Conservation (phyloP, 2,888 invertebrate species). For the Seira ritae region DNA sequence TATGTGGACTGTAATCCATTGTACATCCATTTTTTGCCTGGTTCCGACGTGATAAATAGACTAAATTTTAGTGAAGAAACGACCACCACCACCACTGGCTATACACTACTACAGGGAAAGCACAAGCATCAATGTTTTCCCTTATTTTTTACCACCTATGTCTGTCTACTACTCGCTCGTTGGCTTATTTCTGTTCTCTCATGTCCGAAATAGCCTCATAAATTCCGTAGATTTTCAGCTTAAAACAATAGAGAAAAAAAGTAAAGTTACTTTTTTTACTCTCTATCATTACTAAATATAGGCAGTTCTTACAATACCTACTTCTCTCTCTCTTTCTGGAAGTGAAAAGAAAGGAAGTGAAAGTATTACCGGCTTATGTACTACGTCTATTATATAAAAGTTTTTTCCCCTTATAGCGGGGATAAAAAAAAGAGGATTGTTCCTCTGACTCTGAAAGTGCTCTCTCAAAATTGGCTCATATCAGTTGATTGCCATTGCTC, state of each 20-base stretch:
- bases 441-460: conserved; percentile 14
- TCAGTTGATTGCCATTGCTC: conserved; percentile 58
- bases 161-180: too few species aligned
- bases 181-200: too few species aligned
- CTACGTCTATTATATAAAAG: too few species aligned
- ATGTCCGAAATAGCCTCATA: conserved; percentile 36
- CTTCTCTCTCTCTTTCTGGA: conserved; percentile 28
- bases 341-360: conserved; percentile 24
- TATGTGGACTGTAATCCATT: conserved; percentile 20
- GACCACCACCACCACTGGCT: conserved; percentile 32
- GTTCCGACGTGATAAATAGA: conserved; percentile 50
- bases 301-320: too few species aligned
- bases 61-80: conserved; percentile 28
- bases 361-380: too few species aligned
- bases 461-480: conserved; percentile 55
- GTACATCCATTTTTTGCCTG: conserved; percentile 32
- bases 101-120: not conserved
- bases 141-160: not conserved
- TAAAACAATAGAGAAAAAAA: conserved; percentile 40
- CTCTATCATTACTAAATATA: conserved; percentile 49
- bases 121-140: not conserved
- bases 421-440: conserved; percentile 42
- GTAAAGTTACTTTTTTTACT: conserved; percentile 32
- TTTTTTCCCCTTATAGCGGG: too few species aligned
- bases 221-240: conserved; percentile 47